phyloP scores from a whole-genome alignment of 1,140 invertebrate species.

The Pogonognathellus flavescens region DNA sequence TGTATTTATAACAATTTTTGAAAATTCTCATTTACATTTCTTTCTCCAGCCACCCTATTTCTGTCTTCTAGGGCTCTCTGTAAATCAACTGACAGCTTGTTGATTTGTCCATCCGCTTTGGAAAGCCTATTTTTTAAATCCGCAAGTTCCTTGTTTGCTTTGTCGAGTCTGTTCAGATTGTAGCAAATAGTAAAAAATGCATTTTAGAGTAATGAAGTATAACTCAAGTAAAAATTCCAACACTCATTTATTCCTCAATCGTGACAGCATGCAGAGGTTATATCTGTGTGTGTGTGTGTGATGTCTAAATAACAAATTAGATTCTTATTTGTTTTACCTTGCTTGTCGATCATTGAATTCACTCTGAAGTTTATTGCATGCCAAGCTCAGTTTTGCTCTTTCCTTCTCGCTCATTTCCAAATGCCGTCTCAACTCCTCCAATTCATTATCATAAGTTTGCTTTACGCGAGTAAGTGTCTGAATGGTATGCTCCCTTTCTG shows the following conservation, averaged over 20 bases:
- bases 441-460: slow-evolving; percentile 58
- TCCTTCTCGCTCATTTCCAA: slow-evolving; percentile 61
- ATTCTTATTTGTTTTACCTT: slow-evolving; percentile 51
- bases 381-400: slow-evolving; percentile 53
- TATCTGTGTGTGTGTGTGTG: too few species aligned
- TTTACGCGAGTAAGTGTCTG: slow-evolving; percentile 56
- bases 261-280: neutral
- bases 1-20: too few species aligned
- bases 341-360: slow-evolving; percentile 56
- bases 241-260: neutral
- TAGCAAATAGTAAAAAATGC: neutral
- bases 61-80: slow-evolving; percentile 58
- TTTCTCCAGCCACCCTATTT: slow-evolving; percentile 54
- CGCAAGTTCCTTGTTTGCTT: slow-evolving; percentile 54
- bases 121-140: slow-evolving; percentile 56
- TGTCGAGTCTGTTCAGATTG: slow-evolving; percentile 55
- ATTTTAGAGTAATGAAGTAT: neutral
- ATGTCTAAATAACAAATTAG: neutral
- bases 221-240: neutral
- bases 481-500: slow-evolving; percentile 61
- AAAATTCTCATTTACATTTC: slow-evolving; percentile 46
- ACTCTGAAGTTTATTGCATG: slow-evolving; percentile 54
- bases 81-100: slow-evolving; percentile 46
- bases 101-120: slow-evolving; percentile 57
- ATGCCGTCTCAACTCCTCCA: slow-evolving; percentile 55